A percentile compares a stretch with the other conserved stretches of the same genome.
phyloP scores from a whole-genome alignment of 2,888 invertebrate species.

The Chymomyza amoena region DNA sequence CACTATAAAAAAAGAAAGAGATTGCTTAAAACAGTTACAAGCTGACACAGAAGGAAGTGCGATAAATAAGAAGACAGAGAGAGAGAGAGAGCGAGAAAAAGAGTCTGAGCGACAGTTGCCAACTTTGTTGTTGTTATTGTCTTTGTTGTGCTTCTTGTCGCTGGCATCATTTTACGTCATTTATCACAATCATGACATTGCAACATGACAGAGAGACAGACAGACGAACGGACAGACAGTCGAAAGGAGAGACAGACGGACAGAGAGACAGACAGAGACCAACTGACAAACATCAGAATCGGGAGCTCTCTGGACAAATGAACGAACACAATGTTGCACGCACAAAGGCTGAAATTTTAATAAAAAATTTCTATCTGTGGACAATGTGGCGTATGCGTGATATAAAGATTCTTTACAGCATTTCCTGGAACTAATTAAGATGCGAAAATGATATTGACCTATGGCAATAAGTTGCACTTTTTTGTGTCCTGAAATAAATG shows the following conservation, averaged over 20 bases:
- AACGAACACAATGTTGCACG: not conserved
- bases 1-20: conserved; percentile 12
- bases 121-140: conserved; percentile 19
- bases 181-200: conserved; percentile 70
- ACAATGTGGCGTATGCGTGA: not conserved
- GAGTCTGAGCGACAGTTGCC: conserved; percentile 55
- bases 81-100: conserved; percentile 21
- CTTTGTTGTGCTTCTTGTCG: conserved; percentile 55
- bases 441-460: not conserved
- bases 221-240: conserved; percentile 10
- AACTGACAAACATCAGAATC: not conserved
- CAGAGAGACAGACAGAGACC: not conserved
- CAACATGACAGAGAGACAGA: conserved; percentile 44
- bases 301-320: not conserved
- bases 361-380: conserved; percentile 10
- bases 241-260: not conserved
- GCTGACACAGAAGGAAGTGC: conserved; percentile 13
- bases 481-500: too few species aligned
- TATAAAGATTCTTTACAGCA: not conserved
- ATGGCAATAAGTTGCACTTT: too few species aligned
- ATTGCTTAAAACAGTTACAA: conserved; percentile 15
- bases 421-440: not conserved
- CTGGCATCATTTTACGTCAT: conserved; percentile 71
- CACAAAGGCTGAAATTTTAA: conserved; percentile 49
- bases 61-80: not conserved